Percentiles rank a stretch among this genome's conserved stretches.
Evolutionary conservation across 1,140 invertebrate genomes (phyloP).

Genomic region (Drosophila orena): DNA sequence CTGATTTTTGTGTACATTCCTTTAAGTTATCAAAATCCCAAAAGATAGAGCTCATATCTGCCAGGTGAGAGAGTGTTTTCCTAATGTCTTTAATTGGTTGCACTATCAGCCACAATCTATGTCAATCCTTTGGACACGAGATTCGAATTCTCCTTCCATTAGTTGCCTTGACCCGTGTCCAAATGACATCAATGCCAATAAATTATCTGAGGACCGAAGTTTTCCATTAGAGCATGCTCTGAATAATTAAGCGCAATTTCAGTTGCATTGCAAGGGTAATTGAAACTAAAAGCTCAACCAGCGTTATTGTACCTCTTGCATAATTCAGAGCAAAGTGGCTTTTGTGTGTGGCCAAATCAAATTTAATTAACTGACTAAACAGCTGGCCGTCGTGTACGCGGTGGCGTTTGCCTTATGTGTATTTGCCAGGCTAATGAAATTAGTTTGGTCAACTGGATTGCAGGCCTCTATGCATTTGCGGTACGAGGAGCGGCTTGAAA

Average conservation of each 20-base stretch:
- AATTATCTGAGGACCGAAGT: background rate
- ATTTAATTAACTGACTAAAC: constrained; percentile 69
- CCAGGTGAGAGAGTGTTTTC: too few species aligned
- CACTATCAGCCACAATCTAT: constrained; percentile 1
- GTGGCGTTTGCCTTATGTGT: constrained; percentile 30
- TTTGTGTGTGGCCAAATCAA: constrained; percentile 40
- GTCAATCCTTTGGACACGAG: constrained; percentile 5
- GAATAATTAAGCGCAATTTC: constrained; percentile 50
- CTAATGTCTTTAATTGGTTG: too few species aligned
- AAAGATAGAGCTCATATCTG: background rate
- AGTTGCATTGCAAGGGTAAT: constrained; percentile 33
- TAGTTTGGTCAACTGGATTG: constrained; percentile 36
- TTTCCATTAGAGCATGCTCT: constrained; percentile 27
- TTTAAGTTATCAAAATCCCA: too few species aligned
- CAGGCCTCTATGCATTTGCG: constrained; percentile 8
- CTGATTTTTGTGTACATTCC: too few species aligned
- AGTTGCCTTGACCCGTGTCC: constrained; percentile 1
- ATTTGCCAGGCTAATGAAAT: constrained; percentile 44
- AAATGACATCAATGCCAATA: constrained; percentile 30
- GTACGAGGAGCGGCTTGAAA: background rate
- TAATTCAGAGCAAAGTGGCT: constrained; percentile 34
- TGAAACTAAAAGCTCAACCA: constrained; percentile 44
- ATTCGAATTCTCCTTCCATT: background rate
- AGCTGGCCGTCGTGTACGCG: constrained; percentile 12
- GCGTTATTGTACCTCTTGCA: constrained; percentile 14